Percentiles rank a stretch among this genome's conserved stretches.
phyloP scores from a whole-genome alignment of 2,888 invertebrate species.

The Ctenicera cuprea region DNA sequence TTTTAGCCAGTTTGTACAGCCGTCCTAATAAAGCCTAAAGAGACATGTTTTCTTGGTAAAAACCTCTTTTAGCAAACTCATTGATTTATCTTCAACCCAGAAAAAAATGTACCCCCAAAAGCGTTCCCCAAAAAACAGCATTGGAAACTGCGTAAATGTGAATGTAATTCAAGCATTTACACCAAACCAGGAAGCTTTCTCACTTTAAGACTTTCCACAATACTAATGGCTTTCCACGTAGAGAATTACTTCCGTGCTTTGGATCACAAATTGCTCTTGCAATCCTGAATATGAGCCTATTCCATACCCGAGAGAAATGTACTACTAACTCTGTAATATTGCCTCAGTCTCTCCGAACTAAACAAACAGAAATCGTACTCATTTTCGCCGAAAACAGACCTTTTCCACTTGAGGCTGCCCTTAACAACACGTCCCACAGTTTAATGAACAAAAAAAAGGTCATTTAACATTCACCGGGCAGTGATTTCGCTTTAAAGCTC shows the following conservation, averaged over 20 bases:
- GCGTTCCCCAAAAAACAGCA: background rate
- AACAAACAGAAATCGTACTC: background rate
- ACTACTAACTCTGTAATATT: constrained; percentile 14
- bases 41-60: no score
- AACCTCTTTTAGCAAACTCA: no score
- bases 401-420: background rate
- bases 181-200: constrained; percentile 6
- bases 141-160: background rate
- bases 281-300: constrained; percentile 32
- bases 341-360: background rate
- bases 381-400: background rate
- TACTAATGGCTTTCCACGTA: constrained; percentile 42
- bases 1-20: no score
- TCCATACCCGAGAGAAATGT: constrained; percentile 2
- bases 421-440: background rate
- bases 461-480: constrained; percentile 1
- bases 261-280: constrained; percentile 41
- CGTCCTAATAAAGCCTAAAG: no score
- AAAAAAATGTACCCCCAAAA: background rate
- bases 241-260: constrained; percentile 44
- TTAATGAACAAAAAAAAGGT: constrained; percentile 12
- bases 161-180: background rate
- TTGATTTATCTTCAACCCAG: no score
- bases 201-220: constrained; percentile 27
- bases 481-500: background rate